Evolutionary conservation across 2,888 invertebrate genomes (phyloP), one percentile per base, ranked within the genome.

Genomic region (Amphipoea lucens): DNA sequence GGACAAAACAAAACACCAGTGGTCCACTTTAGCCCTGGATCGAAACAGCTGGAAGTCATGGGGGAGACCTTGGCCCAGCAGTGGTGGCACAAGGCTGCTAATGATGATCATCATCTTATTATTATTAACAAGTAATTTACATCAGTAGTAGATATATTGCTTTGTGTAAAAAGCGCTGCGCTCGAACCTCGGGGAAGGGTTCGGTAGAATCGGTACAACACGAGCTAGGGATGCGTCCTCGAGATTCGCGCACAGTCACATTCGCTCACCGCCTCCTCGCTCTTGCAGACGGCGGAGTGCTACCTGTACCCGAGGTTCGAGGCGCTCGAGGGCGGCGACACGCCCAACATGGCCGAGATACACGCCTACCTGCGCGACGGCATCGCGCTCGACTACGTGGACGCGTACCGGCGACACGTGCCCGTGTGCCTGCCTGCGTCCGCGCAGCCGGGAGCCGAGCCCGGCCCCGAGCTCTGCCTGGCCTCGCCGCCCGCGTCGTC

Each of bases 281-380:
- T 84, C 81, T 95, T 94, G 93, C 96, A 95, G 96, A 90, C 92
- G 89, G 88, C 91, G 91, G 95, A 95, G 92, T 89, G 95, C 88
- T 96, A 97, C 94, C 95, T 97, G 92, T 96, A 92, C 92, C 97
- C 97, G 91, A 93, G 94, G 87, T 97, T 97, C 94, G 92, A 90
- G 83, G 97, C 97, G 94, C 94, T 97, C 83, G 97, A 97, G 95
- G 83, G 74, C 89, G 97, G 96, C 88, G 94, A 84, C 89, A 94
- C 96, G 92, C 96, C 95, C 92, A 95, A 92, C 94, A 95, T 90
- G 93, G 94, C 91, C 83, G 96, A 96, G 90, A 93, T 96, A 81
- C 85, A 91, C 91, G 91, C 90, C 89, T 95, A 94, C 93, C 94
- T 95, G 91, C 94, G 94, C 90, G 93, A 94, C 94, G 96, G 96